Evolutionary conservation across 2,113 vertebrate genomes (phyloP).

Genomic region (Mola mola): DNA sequence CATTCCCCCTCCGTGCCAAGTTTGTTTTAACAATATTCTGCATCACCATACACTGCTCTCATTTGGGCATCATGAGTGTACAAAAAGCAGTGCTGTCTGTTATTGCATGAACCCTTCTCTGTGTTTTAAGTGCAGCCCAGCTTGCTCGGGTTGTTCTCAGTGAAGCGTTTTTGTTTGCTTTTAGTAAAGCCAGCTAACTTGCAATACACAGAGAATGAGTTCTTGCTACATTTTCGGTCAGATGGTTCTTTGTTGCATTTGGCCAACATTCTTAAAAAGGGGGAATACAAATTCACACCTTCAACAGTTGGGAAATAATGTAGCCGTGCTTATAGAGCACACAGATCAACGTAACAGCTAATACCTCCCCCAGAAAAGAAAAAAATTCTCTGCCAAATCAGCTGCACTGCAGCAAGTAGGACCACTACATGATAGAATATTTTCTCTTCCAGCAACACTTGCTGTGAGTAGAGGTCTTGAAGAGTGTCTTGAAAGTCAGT

Average conservation of each 20-base stretch:
- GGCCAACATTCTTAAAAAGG: slow-evolving; percentile 28
- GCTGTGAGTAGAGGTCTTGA: slow-evolving; percentile 49
- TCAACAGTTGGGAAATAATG: slow-evolving; percentile 53
- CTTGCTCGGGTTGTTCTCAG: slow-evolving; percentile 67
- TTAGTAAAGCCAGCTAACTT: slow-evolving; percentile 34
- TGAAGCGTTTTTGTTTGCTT: slow-evolving; percentile 69
- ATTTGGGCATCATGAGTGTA: slow-evolving; percentile 37
- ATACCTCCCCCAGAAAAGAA: slow-evolving; percentile 52
- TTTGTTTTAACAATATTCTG: slow-evolving; percentile 6
- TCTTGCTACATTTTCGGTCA: slow-evolving; percentile 74
- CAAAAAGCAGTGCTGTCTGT: slow-evolving; percentile 64
- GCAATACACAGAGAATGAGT: slow-evolving; percentile 49
- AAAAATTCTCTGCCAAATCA: slow-evolving; percentile 70
- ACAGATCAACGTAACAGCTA: slow-evolving; percentile 79
- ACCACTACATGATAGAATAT: slow-evolving; percentile 72
- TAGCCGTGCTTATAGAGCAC: slow-evolving; percentile 72
- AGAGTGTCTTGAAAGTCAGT: slow-evolving; percentile 63
- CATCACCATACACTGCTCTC: slow-evolving; percentile 12
- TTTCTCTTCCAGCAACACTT: slow-evolving; percentile 58
- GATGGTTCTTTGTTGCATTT: slow-evolving; percentile 60
- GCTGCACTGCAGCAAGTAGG: slow-evolving; percentile 83
- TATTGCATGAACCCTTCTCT: slow-evolving; percentile 67
- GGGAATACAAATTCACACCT: slow-evolving; percentile 13
- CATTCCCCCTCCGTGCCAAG: slow-evolving; percentile 15
- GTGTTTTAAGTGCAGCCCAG: slow-evolving; percentile 82